Evolutionary conservation across 2,797 vertebrate genomes (phyloP), one percentile per base, ranked within the genome.

Genomic region (Enteromius argenteus): DNA sequence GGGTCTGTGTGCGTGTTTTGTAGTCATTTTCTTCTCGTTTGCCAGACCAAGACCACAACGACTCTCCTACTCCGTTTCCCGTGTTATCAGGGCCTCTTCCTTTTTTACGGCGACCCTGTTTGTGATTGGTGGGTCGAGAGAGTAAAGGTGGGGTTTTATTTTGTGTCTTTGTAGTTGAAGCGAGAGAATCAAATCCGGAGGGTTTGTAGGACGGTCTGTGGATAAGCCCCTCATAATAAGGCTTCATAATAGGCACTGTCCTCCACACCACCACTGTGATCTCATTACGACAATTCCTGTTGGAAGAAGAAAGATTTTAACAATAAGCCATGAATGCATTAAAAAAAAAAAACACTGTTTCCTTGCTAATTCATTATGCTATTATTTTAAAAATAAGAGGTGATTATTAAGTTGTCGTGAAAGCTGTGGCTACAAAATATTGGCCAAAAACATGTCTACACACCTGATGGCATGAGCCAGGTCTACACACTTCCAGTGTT

Each of bases 391-490:
- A 4, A 27, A 39, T 49, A 1, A 11, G n/a, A 51, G 32, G 30
- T 56, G n/a, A 51, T 56, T 58, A 27, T 60, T 23, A 58, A 58
- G 9, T 58, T 49, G n/a, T 80, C 37, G 46, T 44, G 39, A 46
- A 64, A 44, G 15, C 27, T 35, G 37, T 49, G 44, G 5, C 53
- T 44, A 44, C 15, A 46, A 19, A 68, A 51, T 71, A 13, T 23
- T 23, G 7, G 37, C 60, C 64, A 60, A 14, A 76, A 58, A 81
- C 56, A 75, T 56, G 27, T 15, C 17, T 27, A 46, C 60, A 6
- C 90, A 98, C 98, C 98, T 95, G 91, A 99, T 98, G 89, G 98
- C 94, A 0, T 98, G 96, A 0, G 97, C 98, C 32, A 99, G 93
- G 80, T 99, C 96, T 10, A 96, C 96, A 19, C 97, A 98, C 82